Evolutionary conservation across 2,113 vertebrate species (phyloP), one percentile per base, ranked within the genome.

Genomic region (Barbus barbus): DNA sequence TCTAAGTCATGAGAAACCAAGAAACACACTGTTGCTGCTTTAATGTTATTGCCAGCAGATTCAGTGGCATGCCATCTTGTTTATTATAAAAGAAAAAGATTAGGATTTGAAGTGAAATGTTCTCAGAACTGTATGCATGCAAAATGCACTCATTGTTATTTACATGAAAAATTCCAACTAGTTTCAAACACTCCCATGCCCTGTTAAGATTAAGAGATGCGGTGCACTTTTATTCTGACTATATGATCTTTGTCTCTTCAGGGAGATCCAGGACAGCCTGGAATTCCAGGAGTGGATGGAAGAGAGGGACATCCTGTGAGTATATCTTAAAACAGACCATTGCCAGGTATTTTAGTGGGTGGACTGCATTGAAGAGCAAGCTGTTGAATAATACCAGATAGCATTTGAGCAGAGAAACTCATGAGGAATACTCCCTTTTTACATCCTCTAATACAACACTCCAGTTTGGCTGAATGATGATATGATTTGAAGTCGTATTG

Each of bases 281-380:
- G 95, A 12, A 90, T 91, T 83, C 92, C 94, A 87, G 95, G 95
- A 33, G 44, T 22, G 38, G 95, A 95, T 77, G 95, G 95, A 89
- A 89, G 90, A 31, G 75, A 88, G 83, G 94, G 95, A 28, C 93
- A 92, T 89, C 92, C 92, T 44, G 95, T 95, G 83, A 93, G 94
- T 94, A 77, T 22, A 86, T 76, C 41, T 33, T 56, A 46, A 72
- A 83, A 26, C 20, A 4, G 18, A 63, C 48, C 78, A 16, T 65
- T 80, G 60, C 56, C 36, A 63, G 58, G 33, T 26, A 36, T 79
- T 41, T 28, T 20, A 41, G 58, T 60, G 16, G 22, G 51, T 78
- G 51, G 28, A 77, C 48, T 3, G 2, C 18, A 56, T 20, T 51
- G 48, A 76, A 76, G 44, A 28, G 44, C 41, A 75, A 20, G 24